A percentile compares a stretch with the other conserved stretches of the same genome.
These are phyloP conservation scores for Aurelia aurita DNA, from an alignment of 30 jellyfish, hydroid and myxozoan genomes.

Conservation along the genomic window DNA sequence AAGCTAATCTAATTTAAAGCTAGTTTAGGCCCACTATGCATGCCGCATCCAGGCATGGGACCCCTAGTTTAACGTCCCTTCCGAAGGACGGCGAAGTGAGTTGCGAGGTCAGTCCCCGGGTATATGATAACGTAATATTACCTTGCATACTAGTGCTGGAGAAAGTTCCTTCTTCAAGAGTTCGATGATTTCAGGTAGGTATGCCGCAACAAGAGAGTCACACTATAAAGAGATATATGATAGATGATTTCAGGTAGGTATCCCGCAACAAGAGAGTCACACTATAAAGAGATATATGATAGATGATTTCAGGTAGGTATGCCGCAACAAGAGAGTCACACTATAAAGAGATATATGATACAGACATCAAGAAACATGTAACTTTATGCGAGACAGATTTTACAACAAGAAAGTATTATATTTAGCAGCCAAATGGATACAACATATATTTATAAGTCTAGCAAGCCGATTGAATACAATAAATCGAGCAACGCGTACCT, in stretches of 20 bases:
- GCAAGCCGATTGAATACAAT: too few relatives aligned
- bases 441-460: too few relatives aligned
- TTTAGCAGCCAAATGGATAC: too few relatives aligned
- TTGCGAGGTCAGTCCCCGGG: too few relatives aligned
- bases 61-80: too few relatives aligned
- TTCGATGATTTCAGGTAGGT: conserved; percentile 37
- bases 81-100: too few relatives aligned
- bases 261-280: conserved; percentile 3
- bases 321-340: conserved; percentile 8
- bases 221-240: background rate
- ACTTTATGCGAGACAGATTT: too few relatives aligned
- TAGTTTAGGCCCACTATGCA: too few relatives aligned
- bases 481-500: background rate
- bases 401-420: too few relatives aligned
- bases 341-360: background rate
- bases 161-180: conserved; percentile 41
- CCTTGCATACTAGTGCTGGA: conserved; percentile 52
- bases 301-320: conserved; percentile 29
- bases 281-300: background rate
- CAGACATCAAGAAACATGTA: too few relatives aligned
- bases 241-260: conserved; percentile 33
- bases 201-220: conserved; percentile 1
- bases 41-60: too few relatives aligned
- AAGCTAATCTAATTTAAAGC: too few relatives aligned
- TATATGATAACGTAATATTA: background rate